Percentiles rank a stretch among this genome's conserved stretches.
Conservation (phyloP, 2,797 vertebrate genomes). For the Chiloscyllium punctatum region DNA sequence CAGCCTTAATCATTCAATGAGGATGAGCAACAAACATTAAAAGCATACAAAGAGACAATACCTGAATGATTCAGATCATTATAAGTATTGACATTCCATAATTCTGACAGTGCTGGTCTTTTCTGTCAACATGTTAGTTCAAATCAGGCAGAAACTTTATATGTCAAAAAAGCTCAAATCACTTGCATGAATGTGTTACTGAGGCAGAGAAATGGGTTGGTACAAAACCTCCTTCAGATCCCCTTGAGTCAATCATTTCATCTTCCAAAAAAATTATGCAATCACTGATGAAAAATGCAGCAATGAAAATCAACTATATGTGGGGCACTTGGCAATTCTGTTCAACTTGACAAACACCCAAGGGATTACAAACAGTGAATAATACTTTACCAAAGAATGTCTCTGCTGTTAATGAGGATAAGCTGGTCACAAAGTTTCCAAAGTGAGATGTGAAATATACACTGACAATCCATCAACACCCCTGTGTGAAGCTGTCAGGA, state of each 20-base stretch:
- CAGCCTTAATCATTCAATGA: not conserved
- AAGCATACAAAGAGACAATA: not conserved
- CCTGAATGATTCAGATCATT: not conserved
- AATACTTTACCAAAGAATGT: not conserved
- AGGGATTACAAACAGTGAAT: slow-evolving; percentile 5
- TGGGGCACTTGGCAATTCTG: not conserved
- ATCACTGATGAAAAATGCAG: slow-evolving; percentile 6
- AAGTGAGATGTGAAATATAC: not conserved
- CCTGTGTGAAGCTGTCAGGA: not conserved
- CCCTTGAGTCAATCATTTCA: not conserved
- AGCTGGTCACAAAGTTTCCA: not conserved
- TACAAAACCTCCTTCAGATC: not conserved
- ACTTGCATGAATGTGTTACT: slow-evolving; percentile 11
- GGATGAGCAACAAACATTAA: not conserved
- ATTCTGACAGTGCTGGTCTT: not conserved
- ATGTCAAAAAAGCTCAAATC: not conserved
- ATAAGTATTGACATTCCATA: slow-evolving; percentile 10
- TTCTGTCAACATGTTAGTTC: not conserved
- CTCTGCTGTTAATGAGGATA: not conserved
- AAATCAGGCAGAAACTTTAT: not conserved
- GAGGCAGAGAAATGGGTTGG: not conserved
- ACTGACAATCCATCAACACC: not conserved
- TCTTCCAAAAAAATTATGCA: not conserved
- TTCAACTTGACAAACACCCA: not conserved
- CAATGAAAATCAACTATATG: not conserved